Evolutionary conservation across 2,113 vertebrate species (phyloP).

Genomic region (Gila orcuttii): DNA sequence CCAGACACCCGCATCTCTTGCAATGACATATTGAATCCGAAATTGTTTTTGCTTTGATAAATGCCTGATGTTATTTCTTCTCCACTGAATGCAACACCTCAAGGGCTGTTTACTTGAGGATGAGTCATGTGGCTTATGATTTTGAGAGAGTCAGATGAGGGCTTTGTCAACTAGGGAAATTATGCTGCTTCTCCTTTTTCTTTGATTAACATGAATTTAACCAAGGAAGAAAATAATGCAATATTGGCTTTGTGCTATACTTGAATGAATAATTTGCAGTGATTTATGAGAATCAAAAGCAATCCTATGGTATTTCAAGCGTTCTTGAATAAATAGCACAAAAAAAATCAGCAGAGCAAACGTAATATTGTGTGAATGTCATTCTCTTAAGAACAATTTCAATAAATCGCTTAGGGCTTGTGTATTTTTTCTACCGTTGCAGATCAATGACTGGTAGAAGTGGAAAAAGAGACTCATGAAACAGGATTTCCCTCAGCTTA

Average conservation of each 20-base stretch:
- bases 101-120: slow-evolving; percentile 30
- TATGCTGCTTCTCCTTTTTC: slow-evolving; percentile 14
- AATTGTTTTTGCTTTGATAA: slow-evolving; percentile 36
- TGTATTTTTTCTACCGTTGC: slow-evolving; percentile 4
- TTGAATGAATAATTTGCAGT: slow-evolving; percentile 6
- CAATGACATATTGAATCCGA: neutral
- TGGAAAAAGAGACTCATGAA: neutral
- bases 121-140: slow-evolving; percentile 32
- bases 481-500: slow-evolving; percentile 1
- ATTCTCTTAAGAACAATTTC: slow-evolving; percentile 20
- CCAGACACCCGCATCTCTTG: neutral
- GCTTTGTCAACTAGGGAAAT: slow-evolving; percentile 44
- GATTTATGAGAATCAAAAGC: slow-evolving; percentile 15
- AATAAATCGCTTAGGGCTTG: neutral
- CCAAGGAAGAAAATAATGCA: slow-evolving; percentile 1
- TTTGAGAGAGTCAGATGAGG: slow-evolving; percentile 21
- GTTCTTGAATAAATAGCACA: neutral
- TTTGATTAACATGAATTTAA: slow-evolving; percentile 38
- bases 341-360: neutral
- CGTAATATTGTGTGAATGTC: neutral
- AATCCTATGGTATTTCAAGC: neutral
- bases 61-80: slow-evolving; percentile 30
- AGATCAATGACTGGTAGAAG: slow-evolving; percentile 10
- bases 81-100: slow-evolving; percentile 27
- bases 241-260: neutral